Percentiles rank a stretch among this genome's conserved stretches.
phyloP scores from a whole-genome alignment of 2,797 vertebrate genomes.

The Cottoperca gobio region DNA sequence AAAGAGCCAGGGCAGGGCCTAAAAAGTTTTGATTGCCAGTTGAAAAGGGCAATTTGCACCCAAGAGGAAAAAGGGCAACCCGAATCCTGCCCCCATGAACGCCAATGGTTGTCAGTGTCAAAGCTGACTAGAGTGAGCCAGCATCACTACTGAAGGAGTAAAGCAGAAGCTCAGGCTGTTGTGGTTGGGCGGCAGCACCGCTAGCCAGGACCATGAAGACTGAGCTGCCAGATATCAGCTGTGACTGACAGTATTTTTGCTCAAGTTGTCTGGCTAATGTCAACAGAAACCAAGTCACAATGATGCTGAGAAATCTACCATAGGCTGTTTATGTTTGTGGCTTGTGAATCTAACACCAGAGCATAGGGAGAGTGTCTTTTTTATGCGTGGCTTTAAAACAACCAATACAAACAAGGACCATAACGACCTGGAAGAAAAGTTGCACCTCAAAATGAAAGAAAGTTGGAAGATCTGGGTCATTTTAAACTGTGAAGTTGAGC shows the following conservation, averaged over 20 bases:
- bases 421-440: too few species aligned
- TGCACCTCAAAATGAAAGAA: too few species aligned
- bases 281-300: conserved; percentile 36
- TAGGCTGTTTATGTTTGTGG: conserved; percentile 29
- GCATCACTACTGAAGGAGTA: conserved; percentile 42
- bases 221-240: conserved; percentile 50
- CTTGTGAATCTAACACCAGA: conserved; percentile 1
- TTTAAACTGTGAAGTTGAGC: too few species aligned
- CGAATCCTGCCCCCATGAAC: conserved; percentile 60
- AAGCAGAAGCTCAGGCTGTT: conserved; percentile 44
- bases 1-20: conserved; percentile 52
- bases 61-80: conserved; percentile 72
- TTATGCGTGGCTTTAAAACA: too few species aligned
- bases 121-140: conserved; percentile 50
- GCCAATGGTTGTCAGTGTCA: conserved; percentile 70
- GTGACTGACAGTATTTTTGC: conserved; percentile 51
- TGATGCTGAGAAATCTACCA: conserved; percentile 14
- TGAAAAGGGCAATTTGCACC: conserved; percentile 80
- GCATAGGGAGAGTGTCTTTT: too few species aligned
- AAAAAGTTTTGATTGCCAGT: conserved; percentile 71
- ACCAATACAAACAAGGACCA: too few species aligned
- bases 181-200: conserved; percentile 35
- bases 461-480: too few species aligned
- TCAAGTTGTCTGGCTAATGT: conserved; percentile 22
- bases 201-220: conserved; percentile 42